Conservation (phyloP, 2,888 invertebrate species). For the Eristalis pertinax region DNA sequence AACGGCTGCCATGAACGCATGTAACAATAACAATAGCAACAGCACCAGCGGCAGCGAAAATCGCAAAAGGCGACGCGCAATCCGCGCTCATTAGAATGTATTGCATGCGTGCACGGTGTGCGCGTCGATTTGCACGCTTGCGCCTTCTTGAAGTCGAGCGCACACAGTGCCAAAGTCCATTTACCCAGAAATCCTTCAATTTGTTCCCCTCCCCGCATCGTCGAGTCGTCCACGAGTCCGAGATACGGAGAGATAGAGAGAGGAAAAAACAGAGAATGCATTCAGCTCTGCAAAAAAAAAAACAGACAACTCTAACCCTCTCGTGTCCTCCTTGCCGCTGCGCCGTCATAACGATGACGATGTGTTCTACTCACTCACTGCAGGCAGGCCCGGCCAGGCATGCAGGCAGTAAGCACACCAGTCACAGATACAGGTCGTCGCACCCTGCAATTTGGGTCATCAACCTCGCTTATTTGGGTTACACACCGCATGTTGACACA, state of each 20-base stretch:
- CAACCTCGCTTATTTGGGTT: constrained; percentile 80
- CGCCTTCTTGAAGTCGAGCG: constrained; percentile 7
- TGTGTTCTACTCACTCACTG: constrained; percentile 24
- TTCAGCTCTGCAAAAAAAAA: constrained; percentile 46
- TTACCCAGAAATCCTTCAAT: constrained; percentile 52
- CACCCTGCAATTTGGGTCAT: constrained; percentile 81
- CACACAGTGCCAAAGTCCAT: constrained; percentile 51
- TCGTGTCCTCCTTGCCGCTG: background rate
- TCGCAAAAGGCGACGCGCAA: constrained; percentile 25
- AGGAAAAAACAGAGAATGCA: constrained; percentile 38
- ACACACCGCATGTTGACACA: constrained; percentile 57
- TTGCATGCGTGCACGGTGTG: constrained; percentile 67
- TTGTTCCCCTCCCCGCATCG: background rate
- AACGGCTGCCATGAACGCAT: background rate
- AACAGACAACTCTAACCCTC: constrained; percentile 20
- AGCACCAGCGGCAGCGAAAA: constrained; percentile 20
- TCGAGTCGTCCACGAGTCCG: background rate
- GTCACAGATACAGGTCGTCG: constrained; percentile 79
- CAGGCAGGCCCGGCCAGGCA: background rate
- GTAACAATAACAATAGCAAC: background rate
- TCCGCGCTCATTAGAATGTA: constrained; percentile 66
- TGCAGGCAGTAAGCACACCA: constrained; percentile 16
- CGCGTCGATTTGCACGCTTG: constrained; percentile 67
- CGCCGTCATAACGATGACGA: constrained; percentile 1
- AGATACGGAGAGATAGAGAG: constrained; percentile 19